A percentile compares a stretch with the other conserved stretches of the same genome.
phyloP scores from a whole-genome alignment of 1,140 invertebrate genomes.

The Drosophila lini region DNA sequence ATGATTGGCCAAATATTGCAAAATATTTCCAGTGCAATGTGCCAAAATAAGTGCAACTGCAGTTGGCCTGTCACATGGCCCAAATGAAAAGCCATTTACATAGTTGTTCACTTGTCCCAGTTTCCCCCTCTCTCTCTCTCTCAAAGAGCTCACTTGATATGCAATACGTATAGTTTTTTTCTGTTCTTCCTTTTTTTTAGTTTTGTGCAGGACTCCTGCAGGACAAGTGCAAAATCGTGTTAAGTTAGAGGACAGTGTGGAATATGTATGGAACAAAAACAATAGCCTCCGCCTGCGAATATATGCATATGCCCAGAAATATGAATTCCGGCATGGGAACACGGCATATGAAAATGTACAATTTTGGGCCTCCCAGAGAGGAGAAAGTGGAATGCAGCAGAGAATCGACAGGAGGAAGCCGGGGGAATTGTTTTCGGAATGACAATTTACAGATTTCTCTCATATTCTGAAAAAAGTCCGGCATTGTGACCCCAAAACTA shows the following conservation, averaged over 20 bases:
- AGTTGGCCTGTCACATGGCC: conserved; percentile 43
- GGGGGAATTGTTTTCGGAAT: conserved; percentile 31
- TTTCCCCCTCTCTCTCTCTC: conserved; percentile 18
- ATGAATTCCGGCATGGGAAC: conserved; percentile 54
- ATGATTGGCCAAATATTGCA: conserved; percentile 49
- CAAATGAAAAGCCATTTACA: conserved; percentile 73
- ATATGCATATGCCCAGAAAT: conserved; percentile 58
- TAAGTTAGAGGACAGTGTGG: conserved; percentile 51
- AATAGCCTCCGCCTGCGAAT: conserved; percentile 32
- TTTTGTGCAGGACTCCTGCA: conserved; percentile 27
- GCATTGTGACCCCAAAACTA: conserved; percentile 13
- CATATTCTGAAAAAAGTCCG: conserved; percentile 14
- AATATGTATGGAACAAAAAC: conserved; percentile 25
- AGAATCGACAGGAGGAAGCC: conserved; percentile 17
- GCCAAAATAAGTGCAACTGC: conserved; percentile 42
- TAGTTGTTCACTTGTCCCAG: conserved; percentile 64
- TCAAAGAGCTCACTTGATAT: conserved; percentile 59
- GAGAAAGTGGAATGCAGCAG: background rate
- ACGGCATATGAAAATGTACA: conserved; percentile 60
- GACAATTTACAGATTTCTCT: conserved; percentile 35
- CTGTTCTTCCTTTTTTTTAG: background rate
- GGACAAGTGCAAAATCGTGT: conserved; percentile 74
- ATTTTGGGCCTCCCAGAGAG: conserved; percentile 21
- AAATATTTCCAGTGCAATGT: conserved; percentile 39
- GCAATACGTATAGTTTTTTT: conserved; percentile 53